Base-by-base conservation (phyloP, 1,140 invertebrate species). In the Drosophila tani region DNA sequence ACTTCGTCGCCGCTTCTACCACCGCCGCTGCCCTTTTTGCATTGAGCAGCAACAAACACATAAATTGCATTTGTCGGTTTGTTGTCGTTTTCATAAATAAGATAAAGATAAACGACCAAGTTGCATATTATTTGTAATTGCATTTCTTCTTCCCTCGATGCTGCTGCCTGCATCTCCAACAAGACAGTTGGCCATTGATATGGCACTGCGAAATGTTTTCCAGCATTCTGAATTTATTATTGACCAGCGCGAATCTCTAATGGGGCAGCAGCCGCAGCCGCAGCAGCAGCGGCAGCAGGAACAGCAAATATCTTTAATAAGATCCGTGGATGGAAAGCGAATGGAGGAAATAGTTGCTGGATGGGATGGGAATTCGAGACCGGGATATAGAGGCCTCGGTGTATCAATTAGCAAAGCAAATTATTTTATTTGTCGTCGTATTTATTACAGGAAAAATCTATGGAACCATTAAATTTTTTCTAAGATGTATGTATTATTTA, bases 41-140 rank as follows among this genome's bases (percentile, higher is more conserved):
- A 86, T 84, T 88, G 81, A 88, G 58, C 74, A 77, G 74, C 84
- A 70, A 88, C 84, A 85, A 86, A 91, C 90, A 90, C 91, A 92
- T 92, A 92, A 92, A 92, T 92, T 92, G 91, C 91, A 92, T 91
- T 92, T 92, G 91, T 91, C 91, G 91, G 91, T 92, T 91, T 92
- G 91, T 91, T 92, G 91, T 92, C 91, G 90, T 92, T 91, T 91
- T 90, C 90, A 91, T 91, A 91, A 91, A 91, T 91, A 91, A 91
- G 85, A 90, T 90, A 91, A 91, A 91, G 87, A 86, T 91, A 91
- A 91, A 91, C 87, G 87, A 91, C 87, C 83, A 91, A 87, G 82
- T 90, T 86, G 71, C 75, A 86, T 92, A 92, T 92, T 92, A 92
- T 92, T 92, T 92, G 91, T 92, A 92, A 92, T 92, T 92, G 91